These are phyloP conservation scores for Tapirus terrestris DNA, from an alignment of 2,113 vertebrate genomes.

Conservation along the genomic window DNA sequence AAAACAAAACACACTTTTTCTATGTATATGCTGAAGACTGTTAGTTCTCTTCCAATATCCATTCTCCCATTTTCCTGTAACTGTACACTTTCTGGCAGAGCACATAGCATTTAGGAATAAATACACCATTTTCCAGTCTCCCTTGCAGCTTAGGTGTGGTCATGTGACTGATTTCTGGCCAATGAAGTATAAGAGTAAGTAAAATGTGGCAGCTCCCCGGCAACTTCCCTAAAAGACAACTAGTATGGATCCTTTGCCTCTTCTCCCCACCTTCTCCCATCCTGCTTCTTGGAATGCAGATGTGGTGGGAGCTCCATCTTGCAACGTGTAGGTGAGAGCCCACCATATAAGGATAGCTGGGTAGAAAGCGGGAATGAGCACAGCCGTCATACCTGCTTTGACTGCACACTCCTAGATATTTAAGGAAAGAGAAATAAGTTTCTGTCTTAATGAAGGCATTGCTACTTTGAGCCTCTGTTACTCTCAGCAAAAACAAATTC, in stretches of 20 bases:
- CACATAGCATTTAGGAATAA: not conserved
- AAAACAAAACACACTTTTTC: not conserved
- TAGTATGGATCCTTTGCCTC: not conserved
- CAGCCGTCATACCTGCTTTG: not conserved
- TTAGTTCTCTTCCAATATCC: not conserved
- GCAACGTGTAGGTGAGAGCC: not conserved
- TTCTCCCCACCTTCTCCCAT: not conserved
- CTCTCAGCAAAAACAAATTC: not conserved
- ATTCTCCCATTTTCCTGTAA: not conserved
- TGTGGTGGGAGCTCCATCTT: not conserved
- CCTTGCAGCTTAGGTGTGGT: not conserved
- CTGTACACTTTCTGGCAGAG: not conserved
- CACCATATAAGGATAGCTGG: not conserved
- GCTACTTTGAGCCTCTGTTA: not conserved
- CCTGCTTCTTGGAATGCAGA: not conserved
- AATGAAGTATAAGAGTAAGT: not conserved
- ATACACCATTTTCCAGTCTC: not conserved
- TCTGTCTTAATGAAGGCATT: not conserved
- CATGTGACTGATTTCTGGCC: not conserved
- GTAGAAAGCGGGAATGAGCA: not conserved
- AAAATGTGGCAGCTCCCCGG: not conserved
- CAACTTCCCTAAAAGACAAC: not conserved
- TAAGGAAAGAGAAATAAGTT: not conserved
- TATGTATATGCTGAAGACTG: not conserved
- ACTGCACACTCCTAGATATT: not conserved